These are phyloP conservation scores for Xestobium rufovillosum DNA, from an alignment of 2,888 invertebrate genomes.

Conservation along the genomic window DNA sequence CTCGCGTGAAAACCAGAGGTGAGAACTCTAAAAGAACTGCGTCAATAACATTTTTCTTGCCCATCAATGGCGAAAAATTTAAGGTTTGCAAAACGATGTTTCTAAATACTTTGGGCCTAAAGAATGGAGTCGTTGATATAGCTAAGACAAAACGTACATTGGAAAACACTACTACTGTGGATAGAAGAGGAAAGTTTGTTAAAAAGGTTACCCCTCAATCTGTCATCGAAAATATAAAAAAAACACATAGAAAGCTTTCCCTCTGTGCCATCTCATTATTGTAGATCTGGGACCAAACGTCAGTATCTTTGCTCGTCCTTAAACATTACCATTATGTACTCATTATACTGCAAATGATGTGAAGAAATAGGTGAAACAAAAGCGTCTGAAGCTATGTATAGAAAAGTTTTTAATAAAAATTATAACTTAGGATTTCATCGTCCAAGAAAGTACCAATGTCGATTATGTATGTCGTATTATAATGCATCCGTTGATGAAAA, in stretches of 20 bases:
- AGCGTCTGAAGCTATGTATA: no score
- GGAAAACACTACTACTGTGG: conserved; percentile 7
- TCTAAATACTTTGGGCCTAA: conserved; percentile 1
- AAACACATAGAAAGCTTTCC: conserved; percentile 11
- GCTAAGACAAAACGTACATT: conserved; percentile 8
- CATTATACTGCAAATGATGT: no score
- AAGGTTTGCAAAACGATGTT: no score
- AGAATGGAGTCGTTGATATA: conserved; percentile 6
- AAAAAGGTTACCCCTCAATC: conserved; percentile 6
- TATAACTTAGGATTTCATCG: no score
- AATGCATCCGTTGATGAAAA: conserved; percentile 2
- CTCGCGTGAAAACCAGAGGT: conserved; percentile 2
- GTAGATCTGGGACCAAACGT: conserved; percentile 2
- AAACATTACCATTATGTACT: no score
- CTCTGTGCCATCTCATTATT: conserved; percentile 11
- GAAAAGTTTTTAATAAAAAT: conserved; percentile 15
- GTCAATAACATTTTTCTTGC: no score
- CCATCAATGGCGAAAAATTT: no score
- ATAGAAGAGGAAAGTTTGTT: conserved; percentile 5
- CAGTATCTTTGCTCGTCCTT: conserved; percentile 6
- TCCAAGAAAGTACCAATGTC: conserved; percentile 20
- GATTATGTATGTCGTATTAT: conserved; percentile 14
- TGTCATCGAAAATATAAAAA: no score
- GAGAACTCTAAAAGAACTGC: conserved; percentile 6
- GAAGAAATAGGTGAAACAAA: no score